Conservation (phyloP, 2,888 invertebrate species). For the Drosophila histrio region DNA sequence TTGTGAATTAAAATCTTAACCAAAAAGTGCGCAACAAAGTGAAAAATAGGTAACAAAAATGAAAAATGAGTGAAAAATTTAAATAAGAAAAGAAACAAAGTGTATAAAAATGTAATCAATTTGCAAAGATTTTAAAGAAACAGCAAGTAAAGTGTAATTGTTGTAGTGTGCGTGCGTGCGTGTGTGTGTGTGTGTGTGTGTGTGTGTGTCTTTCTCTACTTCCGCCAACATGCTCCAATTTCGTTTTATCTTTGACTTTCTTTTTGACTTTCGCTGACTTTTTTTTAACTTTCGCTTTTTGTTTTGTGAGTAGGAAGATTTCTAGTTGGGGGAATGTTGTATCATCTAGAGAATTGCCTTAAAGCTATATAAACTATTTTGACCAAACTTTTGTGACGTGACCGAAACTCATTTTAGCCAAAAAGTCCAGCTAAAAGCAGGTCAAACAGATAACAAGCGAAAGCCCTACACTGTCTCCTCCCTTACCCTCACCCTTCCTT, state of each 20-base stretch:
- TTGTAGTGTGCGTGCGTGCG: slow-evolving; percentile 11
- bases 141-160: slow-evolving; percentile 6
- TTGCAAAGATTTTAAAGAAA: neutral
- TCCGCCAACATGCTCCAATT: slow-evolving; percentile 59
- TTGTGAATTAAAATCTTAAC: neutral
- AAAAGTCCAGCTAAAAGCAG: slow-evolving; percentile 45
- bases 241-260: slow-evolving; percentile 40
- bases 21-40: neutral
- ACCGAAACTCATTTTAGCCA: slow-evolving; percentile 41
- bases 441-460: slow-evolving; percentile 51
- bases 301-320: neutral
- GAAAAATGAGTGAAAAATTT: neutral
- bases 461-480: neutral
- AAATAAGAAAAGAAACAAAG: neutral
- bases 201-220: slow-evolving; percentile 15
- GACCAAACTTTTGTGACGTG: slow-evolving; percentile 37
- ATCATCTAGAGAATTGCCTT: neutral
- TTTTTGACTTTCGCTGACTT: slow-evolving; percentile 57
- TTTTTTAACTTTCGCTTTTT: slow-evolving; percentile 34
- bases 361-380: slow-evolving; percentile 11
- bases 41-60: neutral
- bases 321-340: neutral
- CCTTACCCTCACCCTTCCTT: neutral
- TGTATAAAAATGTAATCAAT: neutral
- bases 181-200: slow-evolving; percentile 2